phyloP scores from a whole-genome alignment of 2,113 vertebrate species.

The Aegithalos caudatus region DNA sequence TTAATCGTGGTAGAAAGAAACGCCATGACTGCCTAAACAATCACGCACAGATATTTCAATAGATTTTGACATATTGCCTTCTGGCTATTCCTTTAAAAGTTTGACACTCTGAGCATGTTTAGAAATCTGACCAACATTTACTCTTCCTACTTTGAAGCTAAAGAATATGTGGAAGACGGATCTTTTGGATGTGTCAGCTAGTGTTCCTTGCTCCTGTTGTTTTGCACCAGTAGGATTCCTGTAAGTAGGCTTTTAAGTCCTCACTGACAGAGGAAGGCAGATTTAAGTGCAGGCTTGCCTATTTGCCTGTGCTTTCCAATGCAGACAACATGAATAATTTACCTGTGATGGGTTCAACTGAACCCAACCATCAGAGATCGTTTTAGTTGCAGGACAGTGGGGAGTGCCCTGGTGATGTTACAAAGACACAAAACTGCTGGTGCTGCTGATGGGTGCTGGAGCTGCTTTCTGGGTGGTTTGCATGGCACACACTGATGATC shows the following conservation, averaged over 20 bases:
- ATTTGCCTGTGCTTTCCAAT: background rate
- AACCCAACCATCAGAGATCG: background rate
- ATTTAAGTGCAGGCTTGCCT: background rate
- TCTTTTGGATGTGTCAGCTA: background rate
- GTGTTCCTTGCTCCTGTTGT: background rate
- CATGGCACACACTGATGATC: accelerated
- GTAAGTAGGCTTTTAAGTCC: background rate
- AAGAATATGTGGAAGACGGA: background rate
- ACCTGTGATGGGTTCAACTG: background rate
- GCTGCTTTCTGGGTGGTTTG: background rate
- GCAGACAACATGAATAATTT: background rate
- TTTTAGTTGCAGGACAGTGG: background rate
- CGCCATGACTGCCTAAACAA: background rate
- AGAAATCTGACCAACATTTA: background rate
- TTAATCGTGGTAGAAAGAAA: background rate
- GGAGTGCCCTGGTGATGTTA: background rate
- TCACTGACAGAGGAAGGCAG: background rate
- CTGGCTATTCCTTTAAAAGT: background rate
- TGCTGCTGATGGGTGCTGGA: accelerated
- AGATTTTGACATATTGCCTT: background rate
- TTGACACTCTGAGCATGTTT: background rate
- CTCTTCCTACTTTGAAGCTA: background rate
- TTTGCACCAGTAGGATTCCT: background rate
- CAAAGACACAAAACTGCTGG: accelerated
- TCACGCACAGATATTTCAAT: background rate